A percentile compares a stretch with the other conserved stretches of the same genome.
phyloP scores from a whole-genome alignment of 2,113 vertebrate genomes.

The Cochlearius cochlearius region DNA sequence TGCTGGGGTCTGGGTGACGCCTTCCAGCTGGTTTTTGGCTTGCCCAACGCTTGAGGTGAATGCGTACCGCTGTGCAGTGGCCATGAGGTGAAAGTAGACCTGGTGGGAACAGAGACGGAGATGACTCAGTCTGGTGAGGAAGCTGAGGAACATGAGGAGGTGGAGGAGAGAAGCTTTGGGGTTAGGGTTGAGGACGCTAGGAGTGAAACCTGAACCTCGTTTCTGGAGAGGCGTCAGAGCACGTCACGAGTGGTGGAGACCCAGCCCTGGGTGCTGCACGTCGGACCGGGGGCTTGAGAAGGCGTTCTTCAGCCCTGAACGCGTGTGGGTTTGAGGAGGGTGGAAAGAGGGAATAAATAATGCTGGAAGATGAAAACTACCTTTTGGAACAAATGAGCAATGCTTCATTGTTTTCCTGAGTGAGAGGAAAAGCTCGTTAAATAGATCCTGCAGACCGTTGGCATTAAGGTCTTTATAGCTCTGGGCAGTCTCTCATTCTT shows the following conservation, averaged over 20 bases:
- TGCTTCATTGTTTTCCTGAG: background rate
- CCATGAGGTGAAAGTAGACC: background rate
- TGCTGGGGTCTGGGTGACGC: background rate
- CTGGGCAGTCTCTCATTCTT: background rate
- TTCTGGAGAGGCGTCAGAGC: background rate
- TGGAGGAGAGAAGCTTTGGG: background rate
- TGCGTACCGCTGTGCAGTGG: fast-evolving
- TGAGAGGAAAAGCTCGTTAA: background rate
- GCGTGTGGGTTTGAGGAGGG: background rate
- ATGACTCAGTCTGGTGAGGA: background rate
- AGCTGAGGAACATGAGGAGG: background rate
- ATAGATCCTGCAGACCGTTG: background rate
- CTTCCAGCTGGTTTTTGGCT: background rate
- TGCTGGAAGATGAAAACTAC: background rate
- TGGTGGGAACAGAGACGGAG: background rate
- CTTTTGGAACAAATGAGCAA: background rate
- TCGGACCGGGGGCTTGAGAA: fast-evolving
- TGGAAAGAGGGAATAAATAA: background rate
- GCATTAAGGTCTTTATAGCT: background rate
- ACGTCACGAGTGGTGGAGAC: fast-evolving
- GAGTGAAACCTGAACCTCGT: background rate
- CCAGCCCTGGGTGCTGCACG: background rate
- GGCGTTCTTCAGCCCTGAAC: too few relatives aligned
- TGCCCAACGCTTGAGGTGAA: fast-evolving
- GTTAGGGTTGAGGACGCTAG: background rate